These are phyloP conservation scores for Heliconius eleuchia DNA, from an alignment of 1,140 invertebrate genomes.

Conservation along the genomic window DNA sequence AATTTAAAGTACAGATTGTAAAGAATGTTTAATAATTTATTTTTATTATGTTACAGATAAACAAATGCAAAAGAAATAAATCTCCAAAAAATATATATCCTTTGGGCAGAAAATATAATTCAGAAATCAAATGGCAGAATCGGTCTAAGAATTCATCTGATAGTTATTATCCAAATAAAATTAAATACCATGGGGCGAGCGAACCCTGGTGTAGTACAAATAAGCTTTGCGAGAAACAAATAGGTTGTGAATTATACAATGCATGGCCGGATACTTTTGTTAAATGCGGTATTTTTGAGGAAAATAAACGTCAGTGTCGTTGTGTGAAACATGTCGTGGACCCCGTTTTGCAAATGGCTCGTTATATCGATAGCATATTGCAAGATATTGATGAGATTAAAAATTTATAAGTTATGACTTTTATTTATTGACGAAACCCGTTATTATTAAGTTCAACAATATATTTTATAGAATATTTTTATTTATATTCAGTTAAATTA, in stretches of 20 bases:
- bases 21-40: neutral
- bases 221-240: conserved; percentile 27
- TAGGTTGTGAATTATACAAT: conserved; percentile 30
- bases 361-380: conserved; percentile 56
- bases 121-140: conserved; percentile 44
- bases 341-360: conserved; percentile 58
- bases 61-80: neutral
- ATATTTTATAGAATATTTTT: no score
- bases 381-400: conserved; percentile 45
- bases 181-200: conserved; percentile 37
- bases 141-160: conserved; percentile 38
- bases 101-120: conserved; percentile 41
- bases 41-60: neutral
- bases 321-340: conserved; percentile 45
- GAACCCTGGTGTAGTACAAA: conserved; percentile 48
- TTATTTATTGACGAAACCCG: neutral
- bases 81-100: conserved; percentile 2
- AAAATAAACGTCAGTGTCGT: conserved; percentile 43
- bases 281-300: conserved; percentile 21
- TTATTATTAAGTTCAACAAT: neutral
- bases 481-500: no score
- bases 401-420: conserved; percentile 14
- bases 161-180: conserved; percentile 30
- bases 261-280: conserved; percentile 40
- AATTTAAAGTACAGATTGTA: neutral